These are phyloP conservation scores for Peromyscus californicus DNA, from an alignment of 2,113 vertebrate species.

Conservation along the genomic window DNA sequence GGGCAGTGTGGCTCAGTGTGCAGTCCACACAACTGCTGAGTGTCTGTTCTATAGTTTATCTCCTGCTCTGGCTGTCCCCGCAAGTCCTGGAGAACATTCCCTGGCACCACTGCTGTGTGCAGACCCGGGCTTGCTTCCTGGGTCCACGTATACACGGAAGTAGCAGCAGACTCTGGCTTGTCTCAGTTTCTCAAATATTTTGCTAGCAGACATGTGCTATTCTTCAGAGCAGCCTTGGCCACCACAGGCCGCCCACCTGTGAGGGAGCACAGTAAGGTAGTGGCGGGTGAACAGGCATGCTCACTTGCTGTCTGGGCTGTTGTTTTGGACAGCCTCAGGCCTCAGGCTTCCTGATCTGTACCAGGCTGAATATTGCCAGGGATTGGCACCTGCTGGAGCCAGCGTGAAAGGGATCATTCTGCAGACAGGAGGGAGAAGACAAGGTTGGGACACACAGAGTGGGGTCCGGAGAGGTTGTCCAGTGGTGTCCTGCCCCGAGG, in stretches of 20 bases:
- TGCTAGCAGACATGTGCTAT: not conserved
- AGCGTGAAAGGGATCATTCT: not conserved
- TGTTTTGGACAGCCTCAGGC: not conserved
- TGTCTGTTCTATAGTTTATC: not conserved
- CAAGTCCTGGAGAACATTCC: not conserved
- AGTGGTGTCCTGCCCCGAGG: not conserved
- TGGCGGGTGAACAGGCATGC: fast-evolving
- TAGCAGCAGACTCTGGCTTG: not conserved
- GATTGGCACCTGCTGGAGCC: not conserved
- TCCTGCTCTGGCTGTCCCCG: not conserved
- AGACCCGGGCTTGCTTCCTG: not conserved
- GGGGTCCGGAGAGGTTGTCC: not conserved
- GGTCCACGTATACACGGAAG: fast-evolving
- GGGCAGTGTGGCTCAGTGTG: not conserved
- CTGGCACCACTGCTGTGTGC: not conserved
- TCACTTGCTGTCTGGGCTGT: not conserved
- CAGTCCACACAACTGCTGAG: not conserved
- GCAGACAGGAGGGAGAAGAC: not conserved
- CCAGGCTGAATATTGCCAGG: not conserved
- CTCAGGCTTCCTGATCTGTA: not conserved
- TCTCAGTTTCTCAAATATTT: not conserved
- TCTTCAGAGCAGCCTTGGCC: not conserved
- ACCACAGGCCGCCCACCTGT: not conserved
- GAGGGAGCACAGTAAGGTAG: not conserved
- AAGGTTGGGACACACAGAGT: fast-evolving